These are phyloP conservation scores for Echinarachnius parma DNA, from an alignment of 53 echinoderm and acorn worm genomes.

Conservation along the genomic window DNA sequence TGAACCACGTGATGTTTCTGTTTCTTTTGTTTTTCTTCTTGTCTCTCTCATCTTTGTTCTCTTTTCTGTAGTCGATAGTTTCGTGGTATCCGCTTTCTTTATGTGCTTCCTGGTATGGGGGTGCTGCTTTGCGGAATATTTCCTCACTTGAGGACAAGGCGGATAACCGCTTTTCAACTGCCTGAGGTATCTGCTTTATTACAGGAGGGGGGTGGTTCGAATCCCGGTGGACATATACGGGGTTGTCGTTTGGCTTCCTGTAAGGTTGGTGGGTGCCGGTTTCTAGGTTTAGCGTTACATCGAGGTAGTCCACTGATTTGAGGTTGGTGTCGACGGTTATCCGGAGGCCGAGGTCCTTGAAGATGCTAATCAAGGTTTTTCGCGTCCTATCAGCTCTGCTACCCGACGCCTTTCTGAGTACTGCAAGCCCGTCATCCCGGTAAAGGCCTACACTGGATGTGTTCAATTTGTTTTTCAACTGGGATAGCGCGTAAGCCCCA, in stretches of 20 bases:
- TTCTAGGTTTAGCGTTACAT: constrained; percentile 37
- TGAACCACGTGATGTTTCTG: no score
- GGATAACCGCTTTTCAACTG: constrained; percentile 26
- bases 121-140: constrained; percentile 10
- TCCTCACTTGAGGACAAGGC: constrained; percentile 21
- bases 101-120: no score
- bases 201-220: constrained; percentile 41
- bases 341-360: constrained; percentile 14
- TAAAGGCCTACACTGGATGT: background rate
- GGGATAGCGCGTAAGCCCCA: background rate
- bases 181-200: constrained; percentile 24
- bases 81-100: no score
- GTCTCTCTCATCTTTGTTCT: no score
- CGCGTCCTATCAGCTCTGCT: constrained; percentile 24
- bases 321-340: constrained; percentile 39
- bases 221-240: constrained; percentile 1
- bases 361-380: constrained; percentile 31
- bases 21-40: no score
- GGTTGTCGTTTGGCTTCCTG: constrained; percentile 36
- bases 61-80: no score
- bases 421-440: constrained; percentile 23
- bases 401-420: background rate
- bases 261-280: constrained; percentile 25
- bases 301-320: constrained; percentile 26
- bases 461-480: constrained; percentile 1